These are phyloP conservation scores for Coreius guichenoti DNA, from an alignment of 2,797 vertebrate genomes.

Conservation along the genomic window DNA sequence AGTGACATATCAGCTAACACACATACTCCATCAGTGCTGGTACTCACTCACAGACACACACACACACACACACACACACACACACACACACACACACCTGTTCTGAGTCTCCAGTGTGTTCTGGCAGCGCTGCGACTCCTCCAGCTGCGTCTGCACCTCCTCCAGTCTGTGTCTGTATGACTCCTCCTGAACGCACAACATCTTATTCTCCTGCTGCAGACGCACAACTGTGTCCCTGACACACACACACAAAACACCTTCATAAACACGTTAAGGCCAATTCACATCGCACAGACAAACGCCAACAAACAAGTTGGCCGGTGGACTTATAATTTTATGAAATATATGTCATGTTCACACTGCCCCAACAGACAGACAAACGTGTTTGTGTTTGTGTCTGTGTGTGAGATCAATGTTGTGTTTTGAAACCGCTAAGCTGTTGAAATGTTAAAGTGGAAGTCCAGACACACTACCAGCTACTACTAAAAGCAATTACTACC, in stretches of 20 bases:
- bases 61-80: constrained; percentile 12
- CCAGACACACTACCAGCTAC: background rate
- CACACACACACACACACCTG: constrained; percentile 70
- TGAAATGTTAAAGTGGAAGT: background rate
- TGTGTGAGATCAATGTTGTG: background rate
- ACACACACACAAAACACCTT: background rate
- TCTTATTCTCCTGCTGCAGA: constrained; percentile 90
- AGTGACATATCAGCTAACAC: too few species aligned
- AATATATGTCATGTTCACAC: too few species aligned
- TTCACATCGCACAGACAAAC: too few species aligned
- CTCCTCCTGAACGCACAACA: constrained; percentile 86
- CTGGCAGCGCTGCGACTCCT: constrained; percentile 84
- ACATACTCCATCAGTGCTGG: background rate
- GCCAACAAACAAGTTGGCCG: too few species aligned
- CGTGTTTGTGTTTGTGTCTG: too few species aligned
- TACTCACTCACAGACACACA: constrained; percentile 6
- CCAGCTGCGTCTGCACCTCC: constrained; percentile 82
- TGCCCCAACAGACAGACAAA: too few species aligned
- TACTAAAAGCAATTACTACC: background rate
- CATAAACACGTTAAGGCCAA: background rate
- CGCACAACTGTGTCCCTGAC: constrained; percentile 85
- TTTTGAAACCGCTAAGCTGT: background rate
- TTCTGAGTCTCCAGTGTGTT: constrained; percentile 86
- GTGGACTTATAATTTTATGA: background rate
- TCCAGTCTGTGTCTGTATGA: constrained; percentile 78